phyloP scores from a whole-genome alignment of 2,888 invertebrate genomes.

The Dorcus parallelipipedus region DNA sequence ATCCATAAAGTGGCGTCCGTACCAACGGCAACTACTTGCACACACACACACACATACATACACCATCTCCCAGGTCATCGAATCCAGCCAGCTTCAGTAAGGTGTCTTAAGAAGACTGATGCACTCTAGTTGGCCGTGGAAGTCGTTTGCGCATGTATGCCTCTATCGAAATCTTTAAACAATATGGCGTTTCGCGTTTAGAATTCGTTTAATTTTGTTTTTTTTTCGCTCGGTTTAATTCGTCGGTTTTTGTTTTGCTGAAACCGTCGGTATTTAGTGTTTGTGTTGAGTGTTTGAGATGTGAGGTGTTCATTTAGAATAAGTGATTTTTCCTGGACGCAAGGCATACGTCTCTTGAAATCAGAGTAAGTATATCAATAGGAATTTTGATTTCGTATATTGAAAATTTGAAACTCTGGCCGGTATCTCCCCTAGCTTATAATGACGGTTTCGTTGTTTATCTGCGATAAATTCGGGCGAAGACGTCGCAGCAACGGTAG shows the following conservation, averaged over 20 bases:
- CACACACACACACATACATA: constrained; percentile 11
- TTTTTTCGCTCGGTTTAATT: too few species aligned
- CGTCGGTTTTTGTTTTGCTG: too few species aligned
- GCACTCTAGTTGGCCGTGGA: constrained; percentile 26
- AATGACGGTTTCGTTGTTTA: too few species aligned
- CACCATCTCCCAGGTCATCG: constrained; percentile 32
- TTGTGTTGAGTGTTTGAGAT: not conserved
- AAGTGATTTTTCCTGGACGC: constrained; percentile 1
- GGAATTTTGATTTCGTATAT: too few species aligned
- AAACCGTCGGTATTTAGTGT: too few species aligned
- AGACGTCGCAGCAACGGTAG: too few species aligned
- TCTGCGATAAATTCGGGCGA: too few species aligned
- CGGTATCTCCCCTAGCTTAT: too few species aligned
- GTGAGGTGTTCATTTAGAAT: constrained; percentile 5
- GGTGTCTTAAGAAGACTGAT: constrained; percentile 26
- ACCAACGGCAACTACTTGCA: constrained; percentile 1
- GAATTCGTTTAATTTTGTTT: not conserved
- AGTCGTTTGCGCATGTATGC: constrained; percentile 19
- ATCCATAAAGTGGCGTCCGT: constrained; percentile 18
- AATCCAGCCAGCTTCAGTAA: constrained; percentile 27
- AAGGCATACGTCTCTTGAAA: too few species aligned
- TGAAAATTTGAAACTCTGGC: too few species aligned
- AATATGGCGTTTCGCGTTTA: constrained; percentile 13
- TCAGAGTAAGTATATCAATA: too few species aligned
- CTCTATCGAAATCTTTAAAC: constrained; percentile 14